Evolutionary conservation across 1,140 invertebrate genomes (phyloP).

Genomic region (roundworm (Caenorhabditis elegans)): DNA sequence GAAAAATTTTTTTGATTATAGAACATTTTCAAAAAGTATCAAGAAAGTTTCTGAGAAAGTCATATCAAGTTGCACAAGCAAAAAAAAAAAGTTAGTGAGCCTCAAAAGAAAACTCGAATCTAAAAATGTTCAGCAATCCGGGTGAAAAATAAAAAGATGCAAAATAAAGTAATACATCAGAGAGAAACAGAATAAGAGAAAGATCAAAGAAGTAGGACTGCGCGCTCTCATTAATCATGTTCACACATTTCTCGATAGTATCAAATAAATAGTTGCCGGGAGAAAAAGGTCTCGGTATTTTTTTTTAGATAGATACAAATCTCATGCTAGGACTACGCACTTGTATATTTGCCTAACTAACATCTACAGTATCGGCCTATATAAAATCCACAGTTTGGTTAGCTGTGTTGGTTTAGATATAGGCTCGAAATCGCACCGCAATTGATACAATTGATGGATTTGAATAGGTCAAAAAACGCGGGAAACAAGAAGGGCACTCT

Average conservation of each 20-base stretch:
- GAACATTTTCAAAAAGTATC: no score
- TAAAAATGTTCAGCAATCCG: no score
- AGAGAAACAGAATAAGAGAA: not conserved
- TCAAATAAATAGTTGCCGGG: not conserved
- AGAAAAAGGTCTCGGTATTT: not conserved
- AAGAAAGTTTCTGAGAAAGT: no score
- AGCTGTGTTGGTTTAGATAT: not conserved
- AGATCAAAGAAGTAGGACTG: not conserved
- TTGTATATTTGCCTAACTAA: not conserved
- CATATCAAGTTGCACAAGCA: no score
- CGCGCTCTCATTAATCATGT: conserved; percentile 30
- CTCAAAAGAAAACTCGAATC: no score
- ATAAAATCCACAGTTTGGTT: not conserved
- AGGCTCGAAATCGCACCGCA: not conserved
- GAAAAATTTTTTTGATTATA: no score
- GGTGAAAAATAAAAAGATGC: no score
- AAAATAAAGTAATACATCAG: not conserved
- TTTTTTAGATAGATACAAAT: conserved; percentile 2
- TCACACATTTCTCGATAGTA: not conserved
- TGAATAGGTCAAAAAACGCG: not conserved
- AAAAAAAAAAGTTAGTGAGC: no score
- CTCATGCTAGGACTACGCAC: not conserved
- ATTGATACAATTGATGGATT: not conserved
- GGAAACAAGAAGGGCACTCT: not conserved
- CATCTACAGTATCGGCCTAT: not conserved